These are phyloP conservation scores for Paralvinella palmiformis DNA, from an alignment of 1,140 invertebrate species.

Conservation along the genomic window DNA sequence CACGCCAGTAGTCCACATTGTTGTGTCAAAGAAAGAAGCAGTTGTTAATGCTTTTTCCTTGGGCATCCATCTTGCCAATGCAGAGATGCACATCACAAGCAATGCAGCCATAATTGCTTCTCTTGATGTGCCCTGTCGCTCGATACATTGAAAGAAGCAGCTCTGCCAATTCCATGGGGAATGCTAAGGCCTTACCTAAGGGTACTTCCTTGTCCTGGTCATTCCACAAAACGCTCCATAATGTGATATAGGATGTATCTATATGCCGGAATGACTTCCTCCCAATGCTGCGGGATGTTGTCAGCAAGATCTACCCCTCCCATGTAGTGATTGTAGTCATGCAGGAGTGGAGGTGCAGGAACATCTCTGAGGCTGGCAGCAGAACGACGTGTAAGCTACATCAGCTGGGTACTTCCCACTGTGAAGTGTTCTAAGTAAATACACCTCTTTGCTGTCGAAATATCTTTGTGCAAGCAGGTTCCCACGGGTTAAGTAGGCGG, in stretches of 20 bases:
- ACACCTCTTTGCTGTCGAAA: too few relatives aligned
- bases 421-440: neutral
- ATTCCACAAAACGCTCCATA: neutral
- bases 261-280: neutral
- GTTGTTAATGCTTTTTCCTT: constrained; percentile 2
- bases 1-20: neutral
- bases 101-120: neutral
- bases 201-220: neutral
- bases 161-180: neutral
- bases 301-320: neutral
- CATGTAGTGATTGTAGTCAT: neutral
- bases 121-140: neutral
- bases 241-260: neutral
- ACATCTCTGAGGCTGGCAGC: neutral
- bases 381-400: neutral
- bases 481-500: neutral
- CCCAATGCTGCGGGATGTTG: neutral
- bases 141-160: neutral
- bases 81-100: constrained; percentile 4
- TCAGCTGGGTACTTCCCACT: neutral
- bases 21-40: neutral
- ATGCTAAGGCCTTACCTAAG: neutral
- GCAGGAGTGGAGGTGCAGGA: neutral
- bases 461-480: neutral
- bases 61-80: neutral